These are phyloP conservation scores for Ryuthela nishihirai DNA, from an alignment of 2,888 invertebrate species.

Conservation along the genomic window DNA sequence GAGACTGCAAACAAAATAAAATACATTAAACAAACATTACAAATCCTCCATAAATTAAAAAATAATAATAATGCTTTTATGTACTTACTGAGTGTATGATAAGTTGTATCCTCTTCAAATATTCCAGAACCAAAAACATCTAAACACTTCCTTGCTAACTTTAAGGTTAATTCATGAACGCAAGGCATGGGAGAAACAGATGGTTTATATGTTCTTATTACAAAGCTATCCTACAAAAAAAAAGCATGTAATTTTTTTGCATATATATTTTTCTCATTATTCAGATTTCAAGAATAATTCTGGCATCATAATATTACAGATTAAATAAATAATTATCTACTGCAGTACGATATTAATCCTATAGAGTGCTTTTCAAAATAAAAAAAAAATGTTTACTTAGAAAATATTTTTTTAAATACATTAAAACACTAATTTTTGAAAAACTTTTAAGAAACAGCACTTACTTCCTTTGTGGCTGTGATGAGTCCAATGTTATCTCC, in stretches of 20 bases:
- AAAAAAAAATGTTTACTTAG: neutral
- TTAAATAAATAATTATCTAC: neutral
- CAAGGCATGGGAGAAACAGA: slow-evolving; percentile 56
- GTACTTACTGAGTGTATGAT: slow-evolving; percentile 49
- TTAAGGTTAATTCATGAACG: slow-evolving; percentile 65
- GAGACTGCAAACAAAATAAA: too few species aligned
- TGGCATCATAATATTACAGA: neutral
- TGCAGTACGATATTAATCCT: neutral
- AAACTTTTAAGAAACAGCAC: neutral
- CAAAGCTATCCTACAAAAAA: slow-evolving; percentile 62
- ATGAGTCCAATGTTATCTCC: slow-evolving; percentile 74
- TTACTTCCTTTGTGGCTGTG: slow-evolving; percentile 73
- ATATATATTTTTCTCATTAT: neutral
- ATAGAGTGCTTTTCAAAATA: neutral
- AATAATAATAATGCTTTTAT: neutral
- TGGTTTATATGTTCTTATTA: slow-evolving; percentile 68
- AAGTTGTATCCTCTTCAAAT: slow-evolving; percentile 63
- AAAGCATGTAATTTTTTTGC: slow-evolving; percentile 4
- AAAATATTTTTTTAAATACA: too few species aligned
- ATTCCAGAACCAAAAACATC: slow-evolving; percentile 68
- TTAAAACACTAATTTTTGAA: neutral
- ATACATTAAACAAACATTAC: too few species aligned
- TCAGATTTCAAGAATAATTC: neutral
- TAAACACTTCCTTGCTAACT: slow-evolving; percentile 72
- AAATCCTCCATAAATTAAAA: too few species aligned